phyloP scores from a whole-genome alignment of 92 coral and sea anemone species.

The Meandrina meandrites region DNA sequence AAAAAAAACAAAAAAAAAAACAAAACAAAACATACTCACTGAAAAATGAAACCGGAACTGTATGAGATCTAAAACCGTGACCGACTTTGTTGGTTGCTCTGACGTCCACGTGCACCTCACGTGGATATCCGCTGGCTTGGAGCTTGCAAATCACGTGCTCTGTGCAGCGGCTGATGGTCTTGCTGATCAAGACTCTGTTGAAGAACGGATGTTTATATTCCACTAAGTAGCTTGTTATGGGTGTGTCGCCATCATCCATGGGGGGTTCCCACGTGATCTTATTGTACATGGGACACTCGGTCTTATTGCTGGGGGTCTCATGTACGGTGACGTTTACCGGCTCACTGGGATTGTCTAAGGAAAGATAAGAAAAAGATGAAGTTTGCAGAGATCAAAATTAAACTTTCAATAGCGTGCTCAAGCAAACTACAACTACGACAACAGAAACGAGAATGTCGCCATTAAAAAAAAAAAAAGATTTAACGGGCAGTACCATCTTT shows the following conservation, averaged over 20 bases:
- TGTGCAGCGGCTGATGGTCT: background rate
- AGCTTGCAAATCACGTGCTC: slow-evolving; percentile 39
- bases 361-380: no score
- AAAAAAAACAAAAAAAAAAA: no score
- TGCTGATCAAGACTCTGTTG: background rate
- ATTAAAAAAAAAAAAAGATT: no score
- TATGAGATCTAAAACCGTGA: slow-evolving; percentile 15
- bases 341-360: slow-evolving; percentile 10
- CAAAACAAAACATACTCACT: slow-evolving; percentile 9
- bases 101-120: slow-evolving; percentile 29
- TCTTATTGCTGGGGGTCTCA: slow-evolving; percentile 14
- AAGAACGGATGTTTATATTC: slow-evolving; percentile 29
- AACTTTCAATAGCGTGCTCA: background rate
- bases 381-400: background rate
- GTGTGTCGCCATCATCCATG: slow-evolving; percentile 16
- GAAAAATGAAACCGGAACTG: slow-evolving; percentile 11
- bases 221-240: slow-evolving; percentile 13
- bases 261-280: slow-evolving; percentile 31
- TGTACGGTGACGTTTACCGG: slow-evolving; percentile 26
- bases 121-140: slow-evolving; percentile 33
- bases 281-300: slow-evolving; percentile 17
- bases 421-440: background rate
- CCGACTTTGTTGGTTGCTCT: slow-evolving; percentile 37
- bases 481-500: background rate
- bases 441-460: background rate